Evolutionary conservation across 2,113 vertebrate species (phyloP).

Genomic region (Tinamus guttatus): DNA sequence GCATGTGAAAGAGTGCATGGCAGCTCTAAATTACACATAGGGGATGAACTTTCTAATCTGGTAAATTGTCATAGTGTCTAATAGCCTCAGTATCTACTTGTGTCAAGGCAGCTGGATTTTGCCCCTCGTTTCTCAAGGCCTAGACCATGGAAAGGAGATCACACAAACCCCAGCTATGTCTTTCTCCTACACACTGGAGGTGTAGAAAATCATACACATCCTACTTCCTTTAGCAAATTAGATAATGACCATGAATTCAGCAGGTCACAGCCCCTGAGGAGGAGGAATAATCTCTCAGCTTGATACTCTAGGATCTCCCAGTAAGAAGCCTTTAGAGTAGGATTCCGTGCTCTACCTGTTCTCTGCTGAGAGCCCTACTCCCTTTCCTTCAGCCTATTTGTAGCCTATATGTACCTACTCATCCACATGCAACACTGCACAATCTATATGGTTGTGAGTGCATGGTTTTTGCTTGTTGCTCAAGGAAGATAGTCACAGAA

Average conservation of each 20-base stretch:
- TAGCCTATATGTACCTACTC: neutral
- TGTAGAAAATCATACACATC: neutral
- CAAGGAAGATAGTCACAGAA: fast-evolving
- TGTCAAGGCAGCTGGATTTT: neutral
- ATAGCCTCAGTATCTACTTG: neutral
- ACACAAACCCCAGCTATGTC: neutral
- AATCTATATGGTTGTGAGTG: fast-evolving
- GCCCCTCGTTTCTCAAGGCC: neutral
- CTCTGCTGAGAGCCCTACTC: neutral
- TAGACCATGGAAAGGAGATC: neutral
- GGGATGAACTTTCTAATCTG: neutral
- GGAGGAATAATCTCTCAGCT: fast-evolving
- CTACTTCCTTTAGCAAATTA: neutral
- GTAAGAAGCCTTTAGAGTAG: neutral
- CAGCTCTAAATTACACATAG: neutral
- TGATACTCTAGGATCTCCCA: neutral
- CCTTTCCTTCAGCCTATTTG: neutral
- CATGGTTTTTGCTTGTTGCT: neutral
- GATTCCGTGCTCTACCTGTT: neutral
- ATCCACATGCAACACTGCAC: neutral
- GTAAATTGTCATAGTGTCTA: neutral
- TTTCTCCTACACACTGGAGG: neutral
- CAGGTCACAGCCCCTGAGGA: neutral
- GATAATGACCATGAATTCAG: neutral
- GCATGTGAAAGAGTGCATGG: neutral